These are phyloP conservation scores for Eumaeus atala DNA, from an alignment of 1,140 invertebrate species.

Conservation along the genomic window DNA sequence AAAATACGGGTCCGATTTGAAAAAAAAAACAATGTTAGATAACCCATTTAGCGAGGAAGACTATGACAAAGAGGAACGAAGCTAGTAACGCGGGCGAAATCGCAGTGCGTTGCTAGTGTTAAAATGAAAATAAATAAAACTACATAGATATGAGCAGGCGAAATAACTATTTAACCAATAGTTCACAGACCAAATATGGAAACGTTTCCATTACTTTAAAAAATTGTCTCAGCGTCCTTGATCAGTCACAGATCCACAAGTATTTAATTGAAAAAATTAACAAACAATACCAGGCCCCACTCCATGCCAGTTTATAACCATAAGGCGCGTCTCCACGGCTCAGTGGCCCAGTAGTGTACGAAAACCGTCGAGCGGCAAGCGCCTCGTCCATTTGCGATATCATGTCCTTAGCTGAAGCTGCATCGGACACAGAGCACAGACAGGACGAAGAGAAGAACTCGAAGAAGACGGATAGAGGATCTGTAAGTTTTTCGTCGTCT, in stretches of 20 bases:
- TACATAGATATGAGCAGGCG: too few relatives aligned
- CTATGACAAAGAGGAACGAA: too few relatives aligned
- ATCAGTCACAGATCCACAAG: slow-evolving; percentile 1
- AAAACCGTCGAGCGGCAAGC: slow-evolving; percentile 36
- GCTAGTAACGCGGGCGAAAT: too few relatives aligned
- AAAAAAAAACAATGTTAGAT: too few relatives aligned
- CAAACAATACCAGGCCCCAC: slow-evolving; percentile 28
- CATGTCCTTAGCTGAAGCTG: slow-evolving; percentile 65
- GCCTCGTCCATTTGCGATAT: slow-evolving; percentile 42
- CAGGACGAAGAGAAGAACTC: slow-evolving; percentile 34
- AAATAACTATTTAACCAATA: too few relatives aligned
- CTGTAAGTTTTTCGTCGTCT: slow-evolving; percentile 28
- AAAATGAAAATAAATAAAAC: too few relatives aligned
- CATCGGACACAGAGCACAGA: slow-evolving; percentile 55
- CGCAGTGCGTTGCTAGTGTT: too few relatives aligned
- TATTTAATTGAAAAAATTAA: slow-evolving; percentile 24
- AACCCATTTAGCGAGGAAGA: too few relatives aligned
- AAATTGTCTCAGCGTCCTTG: slow-evolving; percentile 1
- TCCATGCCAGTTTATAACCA: slow-evolving; percentile 29
- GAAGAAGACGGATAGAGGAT: slow-evolving; percentile 38
- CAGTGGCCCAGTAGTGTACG: slow-evolving; percentile 33
- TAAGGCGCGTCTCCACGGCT: slow-evolving; percentile 52
- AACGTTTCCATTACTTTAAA: not conserved
- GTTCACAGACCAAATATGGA: not conserved
- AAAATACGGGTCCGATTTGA: too few relatives aligned